Percentiles rank a stretch among this genome's conserved stretches.
Evolutionary conservation across 1,140 invertebrate genomes (phyloP).

Genomic region (Hypothenemus hampei): DNA sequence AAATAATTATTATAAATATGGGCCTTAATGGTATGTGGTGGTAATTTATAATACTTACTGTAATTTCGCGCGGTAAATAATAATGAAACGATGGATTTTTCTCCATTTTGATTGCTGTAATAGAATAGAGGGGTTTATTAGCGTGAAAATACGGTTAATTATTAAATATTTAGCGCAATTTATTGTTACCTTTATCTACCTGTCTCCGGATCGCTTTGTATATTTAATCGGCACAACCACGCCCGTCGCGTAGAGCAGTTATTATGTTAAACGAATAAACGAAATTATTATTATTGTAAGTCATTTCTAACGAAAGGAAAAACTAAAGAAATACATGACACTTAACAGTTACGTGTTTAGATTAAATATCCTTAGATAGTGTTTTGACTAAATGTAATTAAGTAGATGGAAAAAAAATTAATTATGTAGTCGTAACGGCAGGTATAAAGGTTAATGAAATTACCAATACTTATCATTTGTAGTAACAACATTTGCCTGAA

Average conservation of each 20-base stretch:
- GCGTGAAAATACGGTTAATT: slow-evolving; percentile 17
- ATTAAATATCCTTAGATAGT: no score
- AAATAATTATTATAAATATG: slow-evolving; percentile 22
- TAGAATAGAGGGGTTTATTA: slow-evolving; percentile 11
- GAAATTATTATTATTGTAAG: no score
- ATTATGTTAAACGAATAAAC: no score
- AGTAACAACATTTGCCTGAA: no score
- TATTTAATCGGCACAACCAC: slow-evolving; percentile 5
- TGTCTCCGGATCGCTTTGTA: slow-evolving; percentile 5
- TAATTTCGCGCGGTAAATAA: slow-evolving; percentile 11
- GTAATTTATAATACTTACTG: neutral
- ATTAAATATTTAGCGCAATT: slow-evolving; percentile 6
- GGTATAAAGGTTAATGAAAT: no score
- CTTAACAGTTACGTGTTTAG: no score
- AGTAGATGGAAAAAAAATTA: neutral
- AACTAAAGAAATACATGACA: no score
- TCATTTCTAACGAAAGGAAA: no score
- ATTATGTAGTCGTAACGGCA: no score
- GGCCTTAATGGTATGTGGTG: slow-evolving; percentile 10
- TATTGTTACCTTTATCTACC: slow-evolving; percentile 16
- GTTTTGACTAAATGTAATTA: no score
- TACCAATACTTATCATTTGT: no score
- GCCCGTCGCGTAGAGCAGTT: neutral
- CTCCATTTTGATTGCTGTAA: slow-evolving; percentile 13
- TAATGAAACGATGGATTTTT: slow-evolving; percentile 14